A percentile compares a stretch with the other conserved stretches of the same genome.
phyloP scores from a whole-genome alignment of 2,113 vertebrate genomes.

The Ceratotherium simum region DNA sequence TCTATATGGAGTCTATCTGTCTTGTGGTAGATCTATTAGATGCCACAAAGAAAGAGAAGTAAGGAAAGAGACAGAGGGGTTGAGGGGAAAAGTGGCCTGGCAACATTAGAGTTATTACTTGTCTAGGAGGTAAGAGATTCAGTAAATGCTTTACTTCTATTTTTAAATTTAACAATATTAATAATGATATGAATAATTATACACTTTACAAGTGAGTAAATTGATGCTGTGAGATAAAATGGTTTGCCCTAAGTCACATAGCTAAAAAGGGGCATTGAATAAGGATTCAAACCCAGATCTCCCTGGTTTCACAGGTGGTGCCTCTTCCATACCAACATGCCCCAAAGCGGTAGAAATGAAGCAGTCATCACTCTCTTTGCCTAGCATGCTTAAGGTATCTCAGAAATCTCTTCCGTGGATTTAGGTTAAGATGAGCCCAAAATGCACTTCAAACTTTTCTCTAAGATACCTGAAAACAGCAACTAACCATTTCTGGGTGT shows the following conservation, averaged over 20 bases:
- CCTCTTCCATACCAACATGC: rapidly evolving
- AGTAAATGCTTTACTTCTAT: not conserved
- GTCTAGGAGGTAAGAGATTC: not conserved
- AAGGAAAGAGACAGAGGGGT: not conserved
- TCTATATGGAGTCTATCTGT: too few species aligned
- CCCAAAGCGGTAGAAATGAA: not conserved
- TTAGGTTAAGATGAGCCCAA: not conserved
- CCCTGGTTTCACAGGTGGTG: rapidly evolving
- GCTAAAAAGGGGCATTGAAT: not conserved
- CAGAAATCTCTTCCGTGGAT: not conserved
- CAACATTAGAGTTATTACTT: rapidly evolving
- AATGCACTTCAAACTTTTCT: not conserved
- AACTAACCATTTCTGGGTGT: rapidly evolving
- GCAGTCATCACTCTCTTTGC: rapidly evolving
- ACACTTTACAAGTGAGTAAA: not conserved
- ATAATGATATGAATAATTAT: not conserved
- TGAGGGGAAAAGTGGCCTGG: rapidly evolving
- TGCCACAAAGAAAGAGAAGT: not conserved
- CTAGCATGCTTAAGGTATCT: rapidly evolving
- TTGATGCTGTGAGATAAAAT: not conserved
- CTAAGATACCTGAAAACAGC: not conserved
- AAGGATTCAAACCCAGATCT: not conserved
- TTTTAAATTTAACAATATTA: not conserved
- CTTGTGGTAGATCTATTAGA: not conserved
- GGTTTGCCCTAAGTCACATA: not conserved